Evolutionary conservation across 2,113 vertebrate genomes (phyloP), one percentile per base, ranked within the genome.

Genomic region (Burhinus bistriatus): DNA sequence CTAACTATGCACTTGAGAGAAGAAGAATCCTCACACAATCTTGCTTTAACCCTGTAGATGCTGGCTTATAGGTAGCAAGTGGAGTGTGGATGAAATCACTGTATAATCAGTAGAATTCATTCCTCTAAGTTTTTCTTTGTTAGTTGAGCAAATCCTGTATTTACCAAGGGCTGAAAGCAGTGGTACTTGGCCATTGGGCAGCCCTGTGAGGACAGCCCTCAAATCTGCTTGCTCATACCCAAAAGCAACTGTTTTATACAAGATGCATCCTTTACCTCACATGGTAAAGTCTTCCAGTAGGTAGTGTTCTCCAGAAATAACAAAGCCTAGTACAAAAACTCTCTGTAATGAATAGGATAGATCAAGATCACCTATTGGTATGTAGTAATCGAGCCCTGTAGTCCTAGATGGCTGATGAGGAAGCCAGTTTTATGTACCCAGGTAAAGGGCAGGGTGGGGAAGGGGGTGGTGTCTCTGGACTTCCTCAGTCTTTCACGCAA

Each of bases 21-120:
- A 86, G 29, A 92, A 91, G 26, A 86, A 87, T 93, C 5, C 0
- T 75, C 42, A 27, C 15, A 32, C 15, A 47, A 7, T 66, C 64
- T 81, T 71, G 9, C 44, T 93, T 95, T 98, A 94, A 84, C 59
- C 23, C 49, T 85, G 25, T 62, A 83, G 61, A n/a, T 86, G 57
- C 83, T 86, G 47, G 51, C 73, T 92, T 68, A 38, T 70, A 52
- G 65, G 5, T 83, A 47, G 83, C 26, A 52, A 80, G 61, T 64
- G 22, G 59, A 83, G n/a, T n/a, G 29, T 70, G 52, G 82, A 82
- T 2, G 13, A 94, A 96, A 93, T 83, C 14, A 7, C 9, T 23
- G 5, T 58, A 22, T 47, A 42, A 69, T 64, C 13, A 49, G 26
- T 34, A 69, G 29, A 85, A 83, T 54, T 36, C 2, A n/a, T 34